Percentiles rank a stretch among this genome's conserved stretches.
Conservation (phyloP, 2,888 invertebrate species). For the Schrankia costaestrigalis region DNA sequence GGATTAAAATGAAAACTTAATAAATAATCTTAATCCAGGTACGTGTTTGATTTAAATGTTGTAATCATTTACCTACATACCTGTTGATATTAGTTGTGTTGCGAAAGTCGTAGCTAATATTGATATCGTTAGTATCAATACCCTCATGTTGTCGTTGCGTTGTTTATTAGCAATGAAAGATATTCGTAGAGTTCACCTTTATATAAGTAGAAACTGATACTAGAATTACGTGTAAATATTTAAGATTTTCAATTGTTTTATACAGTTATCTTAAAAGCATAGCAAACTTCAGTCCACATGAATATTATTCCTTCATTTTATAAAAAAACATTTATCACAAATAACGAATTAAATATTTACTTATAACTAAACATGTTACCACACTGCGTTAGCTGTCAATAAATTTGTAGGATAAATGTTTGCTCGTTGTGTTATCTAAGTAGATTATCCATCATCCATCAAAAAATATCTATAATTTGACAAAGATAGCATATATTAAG, state of each 20-base stretch:
- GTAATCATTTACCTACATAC: constrained; percentile 35
- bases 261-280: no score
- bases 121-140: constrained; percentile 42
- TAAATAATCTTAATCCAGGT: neutral
- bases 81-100: constrained; percentile 45
- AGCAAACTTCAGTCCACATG: no score
- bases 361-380: no score
- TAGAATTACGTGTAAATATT: constrained; percentile 22
- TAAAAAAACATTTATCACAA: neutral
- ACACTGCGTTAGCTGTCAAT: no score
- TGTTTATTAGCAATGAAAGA: constrained; percentile 34
- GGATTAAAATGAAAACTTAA: neutral
- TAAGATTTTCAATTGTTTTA: constrained; percentile 29
- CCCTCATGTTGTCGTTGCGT: constrained; percentile 48
- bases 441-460: constrained; percentile 31
- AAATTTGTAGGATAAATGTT: no score
- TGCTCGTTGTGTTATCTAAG: constrained; percentile 13
- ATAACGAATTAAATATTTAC: neutral
- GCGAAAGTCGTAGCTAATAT: constrained; percentile 42
- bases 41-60: neutral
- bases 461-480: constrained; percentile 12
- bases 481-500: neutral
- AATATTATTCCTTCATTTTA: no score
- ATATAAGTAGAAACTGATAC: constrained; percentile 33
- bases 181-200: constrained; percentile 32